Evolutionary conservation across 1,140 invertebrate genomes (phyloP).

Genomic region (Apis florea): DNA sequence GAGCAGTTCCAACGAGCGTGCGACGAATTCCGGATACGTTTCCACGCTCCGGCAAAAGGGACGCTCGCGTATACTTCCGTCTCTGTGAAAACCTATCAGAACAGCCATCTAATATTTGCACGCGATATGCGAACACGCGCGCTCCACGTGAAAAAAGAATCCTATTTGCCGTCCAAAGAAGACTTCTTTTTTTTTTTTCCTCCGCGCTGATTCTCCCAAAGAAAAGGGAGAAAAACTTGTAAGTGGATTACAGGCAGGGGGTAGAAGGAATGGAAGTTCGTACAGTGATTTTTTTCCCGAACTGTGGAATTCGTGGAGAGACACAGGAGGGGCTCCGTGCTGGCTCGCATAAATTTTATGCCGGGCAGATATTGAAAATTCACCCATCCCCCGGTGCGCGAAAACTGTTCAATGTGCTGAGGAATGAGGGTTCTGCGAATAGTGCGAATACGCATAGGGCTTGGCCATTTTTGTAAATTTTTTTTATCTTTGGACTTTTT

Average conservation of each 20-base stretch:
- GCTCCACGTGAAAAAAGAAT: slow-evolving; percentile 32
- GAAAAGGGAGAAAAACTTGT: slow-evolving; percentile 33
- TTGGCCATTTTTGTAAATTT: not conserved
- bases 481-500: not conserved
- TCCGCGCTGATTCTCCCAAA: not conserved
- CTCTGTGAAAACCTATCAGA: slow-evolving; percentile 44
- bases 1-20: slow-evolving; percentile 29
- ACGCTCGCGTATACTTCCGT: not conserved
- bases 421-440: too few species aligned
- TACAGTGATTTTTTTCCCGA: not conserved
- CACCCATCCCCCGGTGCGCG: not conserved
- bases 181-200: not conserved
- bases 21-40: slow-evolving; percentile 49
- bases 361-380: slow-evolving; percentile 39
- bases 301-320: not conserved
- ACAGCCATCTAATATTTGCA: slow-evolving; percentile 42
- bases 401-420: too few species aligned
- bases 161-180: slow-evolving; percentile 12
- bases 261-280: slow-evolving; percentile 7
- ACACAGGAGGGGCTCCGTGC: not conserved
- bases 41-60: not conserved
- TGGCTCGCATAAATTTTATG: slow-evolving; percentile 27
- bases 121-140: not conserved
- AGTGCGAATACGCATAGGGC: not conserved
- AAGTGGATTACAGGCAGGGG: slow-evolving; percentile 13